These are phyloP conservation scores for Hephaestus fuliginosus DNA, from an alignment of 2,797 vertebrate species.

Conservation along the genomic window DNA sequence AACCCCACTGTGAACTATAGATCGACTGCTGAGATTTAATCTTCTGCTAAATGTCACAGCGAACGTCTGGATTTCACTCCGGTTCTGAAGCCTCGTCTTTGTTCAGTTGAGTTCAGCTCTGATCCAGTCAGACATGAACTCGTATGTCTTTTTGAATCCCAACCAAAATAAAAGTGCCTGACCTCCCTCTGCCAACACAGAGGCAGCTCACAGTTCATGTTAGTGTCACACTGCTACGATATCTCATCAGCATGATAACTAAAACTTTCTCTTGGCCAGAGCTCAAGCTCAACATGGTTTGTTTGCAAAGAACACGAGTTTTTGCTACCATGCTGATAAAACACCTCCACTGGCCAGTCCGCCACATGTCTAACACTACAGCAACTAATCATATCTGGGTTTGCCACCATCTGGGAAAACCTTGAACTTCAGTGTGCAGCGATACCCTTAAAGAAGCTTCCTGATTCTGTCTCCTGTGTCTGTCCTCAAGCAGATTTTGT, in stretches of 20 bases:
- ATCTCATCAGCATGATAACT: constrained; percentile 56
- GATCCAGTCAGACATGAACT: constrained; percentile 10
- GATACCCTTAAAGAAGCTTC: background rate
- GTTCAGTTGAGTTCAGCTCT: background rate
- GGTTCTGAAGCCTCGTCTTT: background rate
- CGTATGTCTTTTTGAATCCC: constrained; percentile 23
- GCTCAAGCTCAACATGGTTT: constrained; percentile 59
- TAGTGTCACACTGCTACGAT: constrained; percentile 14
- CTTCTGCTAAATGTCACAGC: background rate
- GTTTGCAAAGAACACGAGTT: constrained; percentile 58
- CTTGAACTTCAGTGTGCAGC: constrained; percentile 11
- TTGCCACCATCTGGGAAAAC: background rate
- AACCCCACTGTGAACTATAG: background rate
- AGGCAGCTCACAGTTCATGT: constrained; percentile 45
- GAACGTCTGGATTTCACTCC: background rate
- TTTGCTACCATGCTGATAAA: constrained; percentile 36
- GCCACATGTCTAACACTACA: constrained; percentile 1
- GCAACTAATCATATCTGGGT: constrained; percentile 24
- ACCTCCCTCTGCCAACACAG: constrained; percentile 34
- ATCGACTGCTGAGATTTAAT: background rate
- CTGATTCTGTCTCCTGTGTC: background rate
- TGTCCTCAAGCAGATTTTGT: constrained; percentile 3
- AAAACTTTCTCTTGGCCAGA: constrained; percentile 60
- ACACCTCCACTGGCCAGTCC: constrained; percentile 19
- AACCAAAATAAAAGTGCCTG: constrained; percentile 22